These are phyloP conservation scores for Acleris emargana DNA, from an alignment of 2,888 invertebrate species.

Conservation along the genomic window DNA sequence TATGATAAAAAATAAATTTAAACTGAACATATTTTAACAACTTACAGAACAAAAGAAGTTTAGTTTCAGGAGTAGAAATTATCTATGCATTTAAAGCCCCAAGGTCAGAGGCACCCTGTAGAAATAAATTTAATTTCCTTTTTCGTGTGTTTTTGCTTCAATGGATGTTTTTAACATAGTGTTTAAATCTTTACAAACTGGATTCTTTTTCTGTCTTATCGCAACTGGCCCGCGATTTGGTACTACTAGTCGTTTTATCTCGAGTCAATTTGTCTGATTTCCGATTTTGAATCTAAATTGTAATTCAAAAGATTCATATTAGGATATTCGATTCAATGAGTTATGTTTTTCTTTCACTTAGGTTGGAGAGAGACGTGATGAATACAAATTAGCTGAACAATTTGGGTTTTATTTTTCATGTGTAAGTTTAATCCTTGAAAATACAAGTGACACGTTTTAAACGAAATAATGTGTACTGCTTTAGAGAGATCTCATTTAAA, in stretches of 20 bases:
- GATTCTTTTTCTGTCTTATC: constrained; percentile 61
- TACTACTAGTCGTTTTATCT: constrained; percentile 73
- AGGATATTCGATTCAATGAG: background rate
- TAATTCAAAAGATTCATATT: background rate
- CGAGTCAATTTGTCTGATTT: background rate
- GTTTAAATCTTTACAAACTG: constrained; percentile 50
- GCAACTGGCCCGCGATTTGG: constrained; percentile 70
- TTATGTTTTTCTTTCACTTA: background rate
- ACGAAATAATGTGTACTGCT: background rate
- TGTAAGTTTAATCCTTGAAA: constrained; percentile 28
- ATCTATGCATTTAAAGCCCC: too few species aligned
- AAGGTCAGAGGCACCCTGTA: too few species aligned
- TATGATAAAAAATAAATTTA: too few species aligned
- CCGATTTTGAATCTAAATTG: background rate
- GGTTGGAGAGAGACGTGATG: constrained; percentile 61
- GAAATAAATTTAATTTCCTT: constrained; percentile 9
- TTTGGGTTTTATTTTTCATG: constrained; percentile 64
- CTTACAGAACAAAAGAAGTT: too few species aligned
- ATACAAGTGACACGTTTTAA: constrained; percentile 3
- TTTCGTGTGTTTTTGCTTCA: constrained; percentile 9
- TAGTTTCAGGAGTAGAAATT: too few species aligned
- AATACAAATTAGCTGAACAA: constrained; percentile 71
- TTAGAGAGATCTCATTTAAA: background rate
- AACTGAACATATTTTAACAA: too few species aligned
- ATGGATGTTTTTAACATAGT: constrained; percentile 27